Percentiles rank a stretch among this genome's conserved stretches.
Conservation (phyloP, 2,113 vertebrate genomes). For the Pristiophorus japonicus region DNA sequence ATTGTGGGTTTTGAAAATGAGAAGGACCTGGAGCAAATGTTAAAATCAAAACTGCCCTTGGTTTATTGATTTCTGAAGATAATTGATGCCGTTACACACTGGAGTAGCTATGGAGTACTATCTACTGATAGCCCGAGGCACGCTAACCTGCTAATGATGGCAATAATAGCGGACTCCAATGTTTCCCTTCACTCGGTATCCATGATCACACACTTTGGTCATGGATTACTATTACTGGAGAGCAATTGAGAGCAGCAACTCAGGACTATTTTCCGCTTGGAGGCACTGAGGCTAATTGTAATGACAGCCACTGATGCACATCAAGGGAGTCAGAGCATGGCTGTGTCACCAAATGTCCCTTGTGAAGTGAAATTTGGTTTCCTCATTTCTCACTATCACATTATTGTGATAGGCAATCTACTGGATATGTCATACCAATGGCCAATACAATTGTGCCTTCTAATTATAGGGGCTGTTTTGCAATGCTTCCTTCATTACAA, state of each 20-base stretch:
- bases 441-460: not conserved
- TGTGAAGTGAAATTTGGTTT: not conserved
- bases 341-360: not conserved
- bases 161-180: not conserved
- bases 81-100: not conserved
- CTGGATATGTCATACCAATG: not conserved
- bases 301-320: not conserved
- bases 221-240: not conserved
- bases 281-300: not conserved
- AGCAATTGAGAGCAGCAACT: not conserved
- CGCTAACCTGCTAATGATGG: not conserved
- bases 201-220: not conserved
- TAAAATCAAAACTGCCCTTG: not conserved
- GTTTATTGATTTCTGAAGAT: not conserved
- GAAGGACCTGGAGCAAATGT: not conserved
- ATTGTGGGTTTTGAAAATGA: not conserved
- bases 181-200: no score
- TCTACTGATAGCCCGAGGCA: not conserved
- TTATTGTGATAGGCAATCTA: not conserved
- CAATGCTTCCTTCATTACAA: no score
- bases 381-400: not conserved
- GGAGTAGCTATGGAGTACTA: not conserved
- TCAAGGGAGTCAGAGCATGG: not conserved
- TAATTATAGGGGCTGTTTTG: not conserved
- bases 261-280: not conserved